phyloP scores from a whole-genome alignment of 2,113 vertebrate genomes.

The Triplophysa rosa region DNA sequence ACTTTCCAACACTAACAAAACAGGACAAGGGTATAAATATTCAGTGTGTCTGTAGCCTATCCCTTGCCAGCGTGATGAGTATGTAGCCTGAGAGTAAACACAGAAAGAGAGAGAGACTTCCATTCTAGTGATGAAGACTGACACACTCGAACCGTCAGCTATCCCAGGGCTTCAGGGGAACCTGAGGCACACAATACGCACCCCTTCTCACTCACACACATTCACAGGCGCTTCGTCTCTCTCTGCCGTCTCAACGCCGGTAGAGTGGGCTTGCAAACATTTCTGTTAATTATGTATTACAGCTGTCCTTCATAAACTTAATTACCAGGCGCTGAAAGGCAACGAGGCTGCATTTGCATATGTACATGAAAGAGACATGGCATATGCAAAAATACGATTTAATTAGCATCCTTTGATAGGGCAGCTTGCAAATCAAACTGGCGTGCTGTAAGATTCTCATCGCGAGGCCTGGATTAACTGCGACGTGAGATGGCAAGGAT shows the following conservation, averaged over 20 bases:
- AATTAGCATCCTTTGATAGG: slow-evolving; percentile 64
- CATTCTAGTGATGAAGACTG: slow-evolving; percentile 53
- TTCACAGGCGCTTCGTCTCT: slow-evolving; percentile 47
- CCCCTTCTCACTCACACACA: slow-evolving; percentile 32
- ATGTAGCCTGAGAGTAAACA: slow-evolving; percentile 50
- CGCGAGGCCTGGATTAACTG: slow-evolving; percentile 74
- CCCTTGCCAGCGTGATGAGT: slow-evolving; percentile 45
- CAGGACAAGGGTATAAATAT: slow-evolving; percentile 59
- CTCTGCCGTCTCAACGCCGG: slow-evolving; percentile 47
- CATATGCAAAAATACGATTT: slow-evolving; percentile 63
- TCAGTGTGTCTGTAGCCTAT: slow-evolving; percentile 56
- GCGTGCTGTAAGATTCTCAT: slow-evolving; percentile 50
- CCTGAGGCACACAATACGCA: slow-evolving; percentile 56
- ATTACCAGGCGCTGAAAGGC: slow-evolving; percentile 64
- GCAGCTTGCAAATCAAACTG: slow-evolving; percentile 60
- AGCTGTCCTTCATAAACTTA: slow-evolving; percentile 95
- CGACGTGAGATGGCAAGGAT: slow-evolving; percentile 71
- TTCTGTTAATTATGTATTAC: slow-evolving; percentile 99
- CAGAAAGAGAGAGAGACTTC: slow-evolving; percentile 40
- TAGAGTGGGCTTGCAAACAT: slow-evolving; percentile 62
- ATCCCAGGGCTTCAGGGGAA: slow-evolving; percentile 53
- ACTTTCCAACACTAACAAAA: slow-evolving; percentile 53
- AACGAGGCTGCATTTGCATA: slow-evolving; percentile 61
- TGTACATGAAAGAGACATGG: slow-evolving; percentile 57
- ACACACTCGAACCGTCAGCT: slow-evolving; percentile 55